Evolutionary conservation across 2,113 vertebrate genomes (phyloP), one percentile per base, ranked within the genome.

Genomic region (Indri indri): DNA sequence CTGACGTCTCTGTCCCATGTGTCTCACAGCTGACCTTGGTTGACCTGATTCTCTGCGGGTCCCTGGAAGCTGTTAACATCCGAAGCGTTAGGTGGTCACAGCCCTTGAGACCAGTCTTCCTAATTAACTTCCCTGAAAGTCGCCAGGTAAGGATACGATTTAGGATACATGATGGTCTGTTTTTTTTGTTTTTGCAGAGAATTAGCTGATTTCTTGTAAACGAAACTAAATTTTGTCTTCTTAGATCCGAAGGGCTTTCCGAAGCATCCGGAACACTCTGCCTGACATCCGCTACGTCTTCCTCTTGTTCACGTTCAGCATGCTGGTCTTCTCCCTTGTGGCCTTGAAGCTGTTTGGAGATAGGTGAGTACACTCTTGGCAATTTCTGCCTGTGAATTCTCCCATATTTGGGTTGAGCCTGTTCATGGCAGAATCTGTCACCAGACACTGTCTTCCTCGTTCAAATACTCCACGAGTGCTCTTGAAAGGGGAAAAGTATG

Each of bases 281-380:
- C 99, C 99, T 0, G 99, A 99, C 98, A 99, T 99, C 98, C 98
- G 99, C 77, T 99, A 99, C 0, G 99, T 99, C 84, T 99, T 99
- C 98, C 97, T 99, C 94, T 98, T 99, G 97, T 99, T 99, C 96
- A 99, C 99, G 97, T 99, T 99, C 98, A 99, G 99, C 76, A 95
- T 99, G 92, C 98, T 99, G 34, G 99, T 99, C 77, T 99, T 99
- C 98, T 99, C 99, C 76, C 99, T 99, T 63, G 99, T 99, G 99
- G 99, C 99, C 65, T 93, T 99, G 96, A 99, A 99, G 96, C 98
- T 99, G 52, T 99, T 99, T 80, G 98, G 99, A 27, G 99, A 99
- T 97, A 99, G 99, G 99, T 99, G 96, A 96, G 97, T 27, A 4
- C 17, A 0, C 11, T 1, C 18, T 20, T 37, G 8, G 22, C 34